phyloP scores from a whole-genome alignment of 2,888 invertebrate genomes.

The Eledone cirrhosa region DNA sequence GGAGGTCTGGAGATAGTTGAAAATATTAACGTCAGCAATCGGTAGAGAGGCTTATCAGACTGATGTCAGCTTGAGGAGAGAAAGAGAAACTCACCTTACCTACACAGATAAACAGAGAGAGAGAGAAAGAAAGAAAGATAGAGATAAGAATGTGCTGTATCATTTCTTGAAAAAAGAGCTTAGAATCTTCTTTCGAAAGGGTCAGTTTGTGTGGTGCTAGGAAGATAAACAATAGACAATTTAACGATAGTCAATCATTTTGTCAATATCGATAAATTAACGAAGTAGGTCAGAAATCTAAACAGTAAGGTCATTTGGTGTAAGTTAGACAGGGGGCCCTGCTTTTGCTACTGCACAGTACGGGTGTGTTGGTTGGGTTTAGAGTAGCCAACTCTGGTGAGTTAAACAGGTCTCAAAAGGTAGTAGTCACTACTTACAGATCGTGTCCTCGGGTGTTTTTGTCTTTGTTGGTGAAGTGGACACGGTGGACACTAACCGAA shows the following conservation, averaged over 20 bases:
- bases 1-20: too few species aligned
- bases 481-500: conserved; percentile 27
- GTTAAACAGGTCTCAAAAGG: conserved; percentile 19
- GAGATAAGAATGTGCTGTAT: not conserved
- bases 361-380: too few species aligned
- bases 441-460: conserved; percentile 22
- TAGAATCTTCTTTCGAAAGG: too few species aligned
- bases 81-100: too few species aligned
- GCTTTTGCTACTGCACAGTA: not conserved
- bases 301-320: conserved; percentile 28
- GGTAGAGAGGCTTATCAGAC: too few species aligned
- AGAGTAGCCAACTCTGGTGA: not conserved
- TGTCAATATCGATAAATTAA: not conserved
- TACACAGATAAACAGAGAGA: not conserved
- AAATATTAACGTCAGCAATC: too few species aligned
- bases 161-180: not conserved
- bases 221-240: too few species aligned
- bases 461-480: conserved; percentile 27
- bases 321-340: conserved; percentile 16
- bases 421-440: conserved; percentile 26
- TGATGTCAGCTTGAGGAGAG: too few species aligned
- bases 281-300: conserved; percentile 11
- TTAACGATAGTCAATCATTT: too few species aligned
- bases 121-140: not conserved
- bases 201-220: too few species aligned